A percentile compares a stretch with the other conserved stretches of the same genome.
Evolutionary conservation across 2,888 invertebrate genomes (phyloP).

Genomic region (Stenichneumon culpator): DNA sequence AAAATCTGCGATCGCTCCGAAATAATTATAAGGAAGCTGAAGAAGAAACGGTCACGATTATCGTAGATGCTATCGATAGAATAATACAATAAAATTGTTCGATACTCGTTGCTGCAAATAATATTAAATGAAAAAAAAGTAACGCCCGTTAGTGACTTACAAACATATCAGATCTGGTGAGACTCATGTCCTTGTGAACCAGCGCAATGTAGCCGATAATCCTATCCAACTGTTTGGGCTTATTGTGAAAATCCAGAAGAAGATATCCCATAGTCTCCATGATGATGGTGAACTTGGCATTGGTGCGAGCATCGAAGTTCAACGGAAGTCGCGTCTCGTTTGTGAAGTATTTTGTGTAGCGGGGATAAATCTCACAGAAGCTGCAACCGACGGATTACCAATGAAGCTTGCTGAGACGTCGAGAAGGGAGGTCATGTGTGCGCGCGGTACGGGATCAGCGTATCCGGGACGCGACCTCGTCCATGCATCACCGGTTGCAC

Average conservation of each 20-base stretch:
- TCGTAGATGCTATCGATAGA: background rate
- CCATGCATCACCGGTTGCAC: constrained; percentile 45
- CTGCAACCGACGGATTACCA: constrained; percentile 64
- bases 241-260: constrained; percentile 75
- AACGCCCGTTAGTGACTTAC: constrained; percentile 60
- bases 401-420: background rate
- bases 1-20: background rate
- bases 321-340: constrained; percentile 69
- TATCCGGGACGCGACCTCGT: constrained; percentile 57
- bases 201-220: constrained; percentile 77
- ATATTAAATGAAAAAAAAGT: constrained; percentile 7
- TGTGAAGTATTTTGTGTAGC: constrained; percentile 77
- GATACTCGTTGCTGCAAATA: too few relatives aligned
- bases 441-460: constrained; percentile 44
- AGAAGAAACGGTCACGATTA: background rate
- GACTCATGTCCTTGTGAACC: constrained; percentile 79
- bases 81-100: too few relatives aligned
- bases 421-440: constrained; percentile 20
- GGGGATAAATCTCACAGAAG: constrained; percentile 73
- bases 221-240: constrained; percentile 73
- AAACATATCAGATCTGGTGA: constrained; percentile 72
- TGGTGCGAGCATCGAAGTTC: constrained; percentile 71
- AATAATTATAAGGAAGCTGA: background rate
- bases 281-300: constrained; percentile 74
- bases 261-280: constrained; percentile 77